Evolutionary conservation across 2,113 vertebrate genomes (phyloP).

Genomic region (Chaetorhynchus papuensis): DNA sequence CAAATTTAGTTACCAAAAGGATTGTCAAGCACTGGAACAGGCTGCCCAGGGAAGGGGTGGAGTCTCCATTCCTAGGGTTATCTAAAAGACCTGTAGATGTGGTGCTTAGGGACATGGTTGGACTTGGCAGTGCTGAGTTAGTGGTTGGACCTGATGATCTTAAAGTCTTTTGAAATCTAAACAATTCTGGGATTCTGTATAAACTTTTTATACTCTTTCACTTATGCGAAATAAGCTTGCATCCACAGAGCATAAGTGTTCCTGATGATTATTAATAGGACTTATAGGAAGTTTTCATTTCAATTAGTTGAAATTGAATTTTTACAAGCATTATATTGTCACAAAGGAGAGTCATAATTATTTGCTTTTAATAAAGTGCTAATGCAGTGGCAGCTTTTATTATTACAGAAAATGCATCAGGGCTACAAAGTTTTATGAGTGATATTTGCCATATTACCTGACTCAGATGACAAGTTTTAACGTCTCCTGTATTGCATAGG

Average conservation of each 20-base stretch:
- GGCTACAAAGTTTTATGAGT: neutral
- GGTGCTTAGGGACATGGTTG: neutral
- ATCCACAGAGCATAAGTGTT: neutral
- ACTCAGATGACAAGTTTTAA: neutral
- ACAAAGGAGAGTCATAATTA: neutral
- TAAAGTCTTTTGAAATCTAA: neutral
- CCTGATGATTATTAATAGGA: neutral
- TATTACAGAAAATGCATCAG: neutral
- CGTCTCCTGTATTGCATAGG: neutral
- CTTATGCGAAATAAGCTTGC: neutral
- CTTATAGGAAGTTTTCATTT: neutral
- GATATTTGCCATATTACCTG: neutral
- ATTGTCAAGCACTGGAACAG: neutral
- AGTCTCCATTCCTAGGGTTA: neutral
- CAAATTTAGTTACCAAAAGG: neutral
- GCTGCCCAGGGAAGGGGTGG: neutral
- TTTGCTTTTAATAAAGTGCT: neutral
- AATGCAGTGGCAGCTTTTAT: neutral
- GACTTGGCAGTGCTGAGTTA: neutral
- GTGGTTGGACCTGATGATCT: neutral
- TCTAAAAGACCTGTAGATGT: neutral
- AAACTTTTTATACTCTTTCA: neutral
- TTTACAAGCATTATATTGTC: neutral
- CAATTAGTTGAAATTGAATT: neutral
- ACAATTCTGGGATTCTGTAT: neutral